Conservation (phyloP, 92 coral and sea anemone genomes). For the Plumapathes pennacea region DNA sequence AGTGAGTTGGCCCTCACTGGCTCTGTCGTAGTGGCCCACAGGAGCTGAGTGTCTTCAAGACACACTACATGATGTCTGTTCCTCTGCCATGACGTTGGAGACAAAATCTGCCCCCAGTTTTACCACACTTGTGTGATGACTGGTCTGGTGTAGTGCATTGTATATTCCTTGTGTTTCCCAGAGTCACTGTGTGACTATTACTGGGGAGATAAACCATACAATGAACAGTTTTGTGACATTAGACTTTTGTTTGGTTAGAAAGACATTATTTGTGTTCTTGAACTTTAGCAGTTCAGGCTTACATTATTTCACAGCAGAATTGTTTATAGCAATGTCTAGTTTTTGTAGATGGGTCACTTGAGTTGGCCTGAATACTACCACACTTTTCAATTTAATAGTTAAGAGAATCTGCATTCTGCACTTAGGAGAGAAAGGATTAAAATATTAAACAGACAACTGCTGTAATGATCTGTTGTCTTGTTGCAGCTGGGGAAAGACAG, state of each 20-base stretch:
- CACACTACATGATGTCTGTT: slow-evolving; percentile 49
- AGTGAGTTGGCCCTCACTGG: slow-evolving; percentile 83
- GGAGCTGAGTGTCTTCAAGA: slow-evolving; percentile 83
- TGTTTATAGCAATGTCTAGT: no score
- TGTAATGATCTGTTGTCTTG: not conserved
- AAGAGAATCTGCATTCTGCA: no score
- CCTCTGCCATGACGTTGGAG: slow-evolving; percentile 76
- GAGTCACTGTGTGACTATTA: slow-evolving; percentile 84
- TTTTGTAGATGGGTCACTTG: no score
- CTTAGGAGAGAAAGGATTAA: no score
- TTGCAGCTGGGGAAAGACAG: slow-evolving; percentile 74
- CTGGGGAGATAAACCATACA: slow-evolving; percentile 97
- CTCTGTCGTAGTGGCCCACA: slow-evolving; percentile 82
- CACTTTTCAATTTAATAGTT: not conserved
- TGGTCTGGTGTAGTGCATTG: slow-evolving; percentile 85
- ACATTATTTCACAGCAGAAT: no score
- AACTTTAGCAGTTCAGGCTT: no score
- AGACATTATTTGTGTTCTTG: no score
- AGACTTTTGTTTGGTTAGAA: no score
- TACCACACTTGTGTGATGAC: slow-evolving; percentile 15
- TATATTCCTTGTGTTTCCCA: slow-evolving; percentile 98
- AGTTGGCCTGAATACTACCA: not conserved
- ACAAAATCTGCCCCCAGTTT: slow-evolving; percentile 78
- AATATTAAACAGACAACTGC: not conserved
- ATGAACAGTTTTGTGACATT: slow-evolving; percentile 73